Base-by-base conservation (phyloP, 2,113 vertebrate species). In the Chroicocephalus ridibundus region DNA sequence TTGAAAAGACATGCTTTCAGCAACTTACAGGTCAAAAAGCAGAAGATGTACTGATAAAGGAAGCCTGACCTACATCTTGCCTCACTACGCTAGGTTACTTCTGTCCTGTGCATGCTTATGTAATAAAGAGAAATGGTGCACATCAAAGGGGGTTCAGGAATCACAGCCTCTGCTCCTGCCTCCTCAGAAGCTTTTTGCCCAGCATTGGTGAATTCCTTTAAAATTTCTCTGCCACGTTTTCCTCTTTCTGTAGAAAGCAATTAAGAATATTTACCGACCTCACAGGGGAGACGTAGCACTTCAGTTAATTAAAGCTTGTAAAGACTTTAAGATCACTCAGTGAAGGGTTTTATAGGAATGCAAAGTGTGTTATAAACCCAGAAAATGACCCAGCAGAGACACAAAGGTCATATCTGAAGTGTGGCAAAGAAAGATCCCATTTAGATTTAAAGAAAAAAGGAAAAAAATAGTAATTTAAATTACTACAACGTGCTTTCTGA, bases 1-100 rank as follows among this genome's bases (percentile, higher is more conserved):
- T 55, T 94, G 93, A 96, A 96, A 95, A 87, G 91, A 60, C 3
- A 72, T 70, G 80, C 88, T 89, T 84, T 75, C 88, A 91, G 70
- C 85, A 86, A 62, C 87, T 80, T 25, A 36, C 42, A 88, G 68
- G 90, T 92, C 82, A 69, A 80, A 94, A 88, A 80, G 62, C 82
- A 90, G 49, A 82, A 25, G 75, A 82, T 13, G 16, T 8, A 72
- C 26, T 27, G 82, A 95, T 78, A 94, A 95, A 90, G 81, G 52
- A 65, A 77, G 24, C 36, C 27, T 69, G 66, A 85, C 66, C 74
- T 80, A 66, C 38, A 76, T 87, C 78, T 76, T 64, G 47, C 81
- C 69, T 74, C 44, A 13, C 64, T 55, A 34, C 2, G 1, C 58
- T 5, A 44, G 20, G 44, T 55, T 68, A 55, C 71, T 77, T 62